Evolutionary conservation across 2,888 invertebrate species (phyloP).

Genomic region (Girardia tigrina): DNA sequence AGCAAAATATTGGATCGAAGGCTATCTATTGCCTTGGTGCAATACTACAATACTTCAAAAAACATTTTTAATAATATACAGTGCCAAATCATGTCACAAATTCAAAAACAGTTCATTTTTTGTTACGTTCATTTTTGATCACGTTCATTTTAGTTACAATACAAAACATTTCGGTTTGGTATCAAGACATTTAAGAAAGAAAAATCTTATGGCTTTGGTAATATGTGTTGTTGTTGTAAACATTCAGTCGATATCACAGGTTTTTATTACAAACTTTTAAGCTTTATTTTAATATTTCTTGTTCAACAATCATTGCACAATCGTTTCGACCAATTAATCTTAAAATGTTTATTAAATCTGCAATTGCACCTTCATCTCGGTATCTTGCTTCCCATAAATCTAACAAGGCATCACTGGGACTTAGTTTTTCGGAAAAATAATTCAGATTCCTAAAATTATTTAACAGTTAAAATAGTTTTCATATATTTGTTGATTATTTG

Average conservation of each 20-base stretch:
- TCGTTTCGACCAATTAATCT: slow-evolving; percentile 72
- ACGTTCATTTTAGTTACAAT: not conserved
- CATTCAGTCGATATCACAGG: not conserved
- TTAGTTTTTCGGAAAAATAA: slow-evolving; percentile 85
- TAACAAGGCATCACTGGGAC: slow-evolving; percentile 83
- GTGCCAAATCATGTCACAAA: not conserved
- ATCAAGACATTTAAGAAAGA: not conserved
- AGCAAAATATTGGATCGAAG: not conserved
- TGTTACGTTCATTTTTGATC: not conserved
- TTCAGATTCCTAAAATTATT: slow-evolving; percentile 63
- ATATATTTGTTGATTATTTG: too few relatives aligned
- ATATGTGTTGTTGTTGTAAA: not conserved
- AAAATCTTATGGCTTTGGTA: not conserved
- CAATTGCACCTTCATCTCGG: slow-evolving; percentile 66
- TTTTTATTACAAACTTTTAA: too few relatives aligned
- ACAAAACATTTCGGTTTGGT: not conserved
- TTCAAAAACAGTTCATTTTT: too few relatives aligned
- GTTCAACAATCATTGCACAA: slow-evolving; percentile 67
- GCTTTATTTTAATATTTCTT: not conserved
- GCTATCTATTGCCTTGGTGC: not conserved
- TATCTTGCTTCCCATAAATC: slow-evolving; percentile 85
- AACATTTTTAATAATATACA: not conserved
- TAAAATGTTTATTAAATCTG: slow-evolving; percentile 69
- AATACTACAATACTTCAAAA: not conserved
- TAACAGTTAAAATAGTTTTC: too few relatives aligned